Conservation (phyloP, 1,140 invertebrate genomes). For the Drosophila asahinai region DNA sequence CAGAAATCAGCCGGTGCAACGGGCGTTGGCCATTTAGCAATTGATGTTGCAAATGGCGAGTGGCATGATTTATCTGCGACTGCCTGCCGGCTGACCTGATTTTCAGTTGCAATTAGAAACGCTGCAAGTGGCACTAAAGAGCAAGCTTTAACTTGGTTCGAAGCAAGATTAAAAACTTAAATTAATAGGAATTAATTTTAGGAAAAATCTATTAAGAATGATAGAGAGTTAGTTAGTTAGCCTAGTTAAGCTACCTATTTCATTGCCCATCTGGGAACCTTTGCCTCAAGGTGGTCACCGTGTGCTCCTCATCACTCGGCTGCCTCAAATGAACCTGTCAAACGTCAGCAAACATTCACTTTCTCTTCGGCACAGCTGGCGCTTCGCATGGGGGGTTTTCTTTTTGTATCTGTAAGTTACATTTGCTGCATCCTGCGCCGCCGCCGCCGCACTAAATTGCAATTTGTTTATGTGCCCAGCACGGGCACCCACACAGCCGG, state of each 20-base stretch:
- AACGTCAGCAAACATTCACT: conserved; percentile 77
- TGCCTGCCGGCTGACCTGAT: conserved; percentile 61
- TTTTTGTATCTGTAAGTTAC: conserved; percentile 13
- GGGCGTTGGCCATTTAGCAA: conserved; percentile 72
- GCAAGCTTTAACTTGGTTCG: neutral
- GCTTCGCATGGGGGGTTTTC: conserved; percentile 32
- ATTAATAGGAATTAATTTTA: neutral
- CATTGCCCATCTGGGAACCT: conserved; percentile 12
- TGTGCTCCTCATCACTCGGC: conserved; percentile 13
- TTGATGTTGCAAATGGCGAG: conserved; percentile 49
- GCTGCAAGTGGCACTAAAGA: neutral
- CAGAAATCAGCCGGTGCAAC: conserved; percentile 45
- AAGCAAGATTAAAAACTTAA: too few relatives aligned
- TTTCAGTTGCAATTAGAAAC: conserved; percentile 35
- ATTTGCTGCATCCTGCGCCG: conserved; percentile 64
- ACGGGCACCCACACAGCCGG: conserved; percentile 55
- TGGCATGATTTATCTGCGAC: conserved; percentile 66
- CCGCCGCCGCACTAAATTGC: conserved; percentile 66
- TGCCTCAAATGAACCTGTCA: conserved; percentile 79
- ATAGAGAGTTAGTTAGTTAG: too few relatives aligned
- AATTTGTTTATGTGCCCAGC: conserved; percentile 79
- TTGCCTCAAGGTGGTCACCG: conserved; percentile 1
- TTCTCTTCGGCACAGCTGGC: conserved; percentile 75
- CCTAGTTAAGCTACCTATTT: too few relatives aligned
- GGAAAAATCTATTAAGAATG: neutral